Evolutionary conservation across 1,140 invertebrate species (phyloP).

Genomic region (Orius laevigatus): DNA sequence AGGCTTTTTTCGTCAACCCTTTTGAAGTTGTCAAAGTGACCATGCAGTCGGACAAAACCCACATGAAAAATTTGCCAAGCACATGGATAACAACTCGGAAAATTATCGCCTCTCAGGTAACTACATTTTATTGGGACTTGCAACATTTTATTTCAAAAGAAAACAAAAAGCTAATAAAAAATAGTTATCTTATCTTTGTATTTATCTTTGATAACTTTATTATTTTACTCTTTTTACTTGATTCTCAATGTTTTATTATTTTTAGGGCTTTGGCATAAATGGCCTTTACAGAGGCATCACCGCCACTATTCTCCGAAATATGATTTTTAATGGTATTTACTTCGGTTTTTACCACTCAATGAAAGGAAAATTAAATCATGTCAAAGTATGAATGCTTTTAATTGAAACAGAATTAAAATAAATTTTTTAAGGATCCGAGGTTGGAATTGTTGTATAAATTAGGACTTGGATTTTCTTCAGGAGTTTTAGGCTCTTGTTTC

Average conservation of each 20-base stretch:
- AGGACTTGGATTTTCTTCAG: constrained; percentile 65
- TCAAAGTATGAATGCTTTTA: constrained; percentile 36
- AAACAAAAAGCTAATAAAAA: no score
- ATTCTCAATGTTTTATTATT: not conserved
- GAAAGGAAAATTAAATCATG: constrained; percentile 55
- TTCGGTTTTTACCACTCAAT: constrained; percentile 89
- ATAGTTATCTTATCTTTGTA: not conserved
- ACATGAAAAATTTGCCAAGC: constrained; percentile 42
- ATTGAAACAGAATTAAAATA: constrained; percentile 9
- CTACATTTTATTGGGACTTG: constrained; percentile 6
- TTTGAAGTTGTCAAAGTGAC: constrained; percentile 91
- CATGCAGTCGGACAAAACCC: constrained; percentile 48
- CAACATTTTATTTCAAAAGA: not conserved
- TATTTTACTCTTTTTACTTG: not conserved
- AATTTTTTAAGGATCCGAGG: constrained; percentile 39
- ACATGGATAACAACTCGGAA: constrained; percentile 60
- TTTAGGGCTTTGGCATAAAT: constrained; percentile 47
- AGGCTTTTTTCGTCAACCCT: constrained; percentile 79
- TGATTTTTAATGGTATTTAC: constrained; percentile 81
- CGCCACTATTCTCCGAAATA: constrained; percentile 73
- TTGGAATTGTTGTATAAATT: constrained; percentile 54
- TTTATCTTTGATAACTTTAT: not conserved
- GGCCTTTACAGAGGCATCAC: constrained; percentile 80
- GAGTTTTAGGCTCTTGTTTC: constrained; percentile 62
- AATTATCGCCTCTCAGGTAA: constrained; percentile 48